phyloP scores from a whole-genome alignment of 30 jellyfish, hydroid and myxozoan species.

The Pseudorhiza aurosa region DNA sequence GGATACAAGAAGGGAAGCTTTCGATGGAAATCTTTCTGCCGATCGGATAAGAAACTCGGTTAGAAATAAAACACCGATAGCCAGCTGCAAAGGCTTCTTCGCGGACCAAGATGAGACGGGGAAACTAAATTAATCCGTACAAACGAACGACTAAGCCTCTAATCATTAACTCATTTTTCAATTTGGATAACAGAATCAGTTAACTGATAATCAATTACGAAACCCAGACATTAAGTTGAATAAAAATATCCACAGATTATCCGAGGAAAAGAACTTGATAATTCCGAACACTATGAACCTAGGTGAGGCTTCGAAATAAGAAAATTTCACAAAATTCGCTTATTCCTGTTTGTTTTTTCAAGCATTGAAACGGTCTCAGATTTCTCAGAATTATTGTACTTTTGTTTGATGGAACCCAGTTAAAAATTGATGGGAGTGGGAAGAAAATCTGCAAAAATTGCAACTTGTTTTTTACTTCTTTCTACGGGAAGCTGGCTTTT shows the following conservation, averaged over 20 bases:
- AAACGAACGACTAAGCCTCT: neutral
- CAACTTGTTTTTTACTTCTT: slow-evolving; percentile 77
- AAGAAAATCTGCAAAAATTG: neutral
- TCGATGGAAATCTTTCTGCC: too few relatives aligned
- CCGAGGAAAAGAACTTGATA: too few relatives aligned
- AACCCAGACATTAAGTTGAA: slow-evolving; percentile 5
- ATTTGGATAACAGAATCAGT: slow-evolving; percentile 5
- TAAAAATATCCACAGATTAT: neutral
- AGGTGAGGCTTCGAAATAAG: too few relatives aligned
- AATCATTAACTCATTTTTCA: neutral
- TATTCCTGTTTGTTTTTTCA: too few relatives aligned
- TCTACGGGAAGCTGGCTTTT: slow-evolving; percentile 65
- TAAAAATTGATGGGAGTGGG: neutral
- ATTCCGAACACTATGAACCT: too few relatives aligned
- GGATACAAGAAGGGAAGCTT: too few relatives aligned
- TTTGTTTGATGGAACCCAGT: neutral
- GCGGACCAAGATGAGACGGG: too few relatives aligned
- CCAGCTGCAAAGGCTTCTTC: too few relatives aligned
- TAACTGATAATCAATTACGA: neutral
- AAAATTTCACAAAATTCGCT: too few relatives aligned
- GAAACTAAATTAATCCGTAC: neutral
- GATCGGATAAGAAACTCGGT: too few relatives aligned
- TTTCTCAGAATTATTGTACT: neutral
- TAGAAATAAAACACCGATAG: too few relatives aligned
- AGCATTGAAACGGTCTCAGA: too few relatives aligned